These are phyloP conservation scores for Drosophila dives DNA, from an alignment of 2,888 invertebrate genomes.

Conservation along the genomic window DNA sequence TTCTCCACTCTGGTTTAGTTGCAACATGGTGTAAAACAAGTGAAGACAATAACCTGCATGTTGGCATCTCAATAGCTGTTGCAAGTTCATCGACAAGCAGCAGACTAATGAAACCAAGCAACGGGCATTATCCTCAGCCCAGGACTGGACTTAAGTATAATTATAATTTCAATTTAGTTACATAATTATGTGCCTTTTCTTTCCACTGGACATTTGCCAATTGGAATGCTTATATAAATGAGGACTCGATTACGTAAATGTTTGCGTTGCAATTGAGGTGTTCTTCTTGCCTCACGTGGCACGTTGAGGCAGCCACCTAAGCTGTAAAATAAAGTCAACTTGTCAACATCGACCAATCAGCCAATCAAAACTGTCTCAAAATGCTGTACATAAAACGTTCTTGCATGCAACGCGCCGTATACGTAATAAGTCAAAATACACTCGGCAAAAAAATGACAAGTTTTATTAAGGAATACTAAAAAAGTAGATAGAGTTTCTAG, in stretches of 20 bases:
- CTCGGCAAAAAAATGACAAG: neutral
- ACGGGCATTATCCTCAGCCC: neutral
- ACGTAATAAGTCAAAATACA: slow-evolving; percentile 69
- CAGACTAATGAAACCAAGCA: neutral
- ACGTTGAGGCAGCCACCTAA: slow-evolving; percentile 35
- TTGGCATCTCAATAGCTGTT: slow-evolving; percentile 40
- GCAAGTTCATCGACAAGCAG: slow-evolving; percentile 12
- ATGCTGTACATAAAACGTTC: slow-evolving; percentile 56
- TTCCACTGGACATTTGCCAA: slow-evolving; percentile 17
- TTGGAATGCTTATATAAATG: slow-evolving; percentile 34
- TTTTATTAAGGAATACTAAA: neutral
- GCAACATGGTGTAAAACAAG: slow-evolving; percentile 32
- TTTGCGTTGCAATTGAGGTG: slow-evolving; percentile 4
- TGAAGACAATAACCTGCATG: slow-evolving; percentile 32
- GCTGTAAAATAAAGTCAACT: slow-evolving; percentile 34
- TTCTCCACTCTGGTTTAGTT: neutral
- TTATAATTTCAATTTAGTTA: slow-evolving; percentile 13
- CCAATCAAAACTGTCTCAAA: slow-evolving; percentile 46
- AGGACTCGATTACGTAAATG: slow-evolving; percentile 28
- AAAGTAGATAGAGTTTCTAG: neutral
- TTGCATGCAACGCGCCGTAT: slow-evolving; percentile 56
- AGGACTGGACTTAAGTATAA: neutral
- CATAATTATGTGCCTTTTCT: slow-evolving; percentile 8
- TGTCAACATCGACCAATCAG: slow-evolving; percentile 21
- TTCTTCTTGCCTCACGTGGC: slow-evolving; percentile 32